phyloP scores from a whole-genome alignment of 2,797 vertebrate species.

The Enteromius argenteus region DNA sequence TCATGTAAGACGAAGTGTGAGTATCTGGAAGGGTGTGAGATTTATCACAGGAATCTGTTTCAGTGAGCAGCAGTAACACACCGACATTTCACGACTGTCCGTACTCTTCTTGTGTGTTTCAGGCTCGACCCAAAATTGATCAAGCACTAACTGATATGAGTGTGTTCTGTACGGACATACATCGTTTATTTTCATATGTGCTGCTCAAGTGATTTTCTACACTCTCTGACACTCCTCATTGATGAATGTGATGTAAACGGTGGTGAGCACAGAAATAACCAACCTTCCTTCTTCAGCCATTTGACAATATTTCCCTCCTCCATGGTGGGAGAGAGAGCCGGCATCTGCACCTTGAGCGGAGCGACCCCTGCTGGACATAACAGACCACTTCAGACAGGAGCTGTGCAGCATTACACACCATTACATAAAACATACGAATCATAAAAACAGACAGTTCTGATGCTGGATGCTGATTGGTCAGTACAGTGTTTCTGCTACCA shows the following conservation, averaged over 20 bases:
- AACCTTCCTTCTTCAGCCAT: conserved; percentile 98
- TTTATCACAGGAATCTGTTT: no score
- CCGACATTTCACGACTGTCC: not conserved
- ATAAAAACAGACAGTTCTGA: not conserved
- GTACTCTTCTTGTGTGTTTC: no score
- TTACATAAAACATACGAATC: not conserved
- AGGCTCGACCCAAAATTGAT: no score
- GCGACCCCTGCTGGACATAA: conserved; percentile 76
- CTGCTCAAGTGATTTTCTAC: not conserved
- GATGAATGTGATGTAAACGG: no score
- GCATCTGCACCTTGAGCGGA: conserved; percentile 91
- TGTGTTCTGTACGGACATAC: not conserved
- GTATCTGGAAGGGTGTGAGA: not conserved
- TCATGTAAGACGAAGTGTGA: no score
- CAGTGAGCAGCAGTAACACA: not conserved
- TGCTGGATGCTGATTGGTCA: not conserved
- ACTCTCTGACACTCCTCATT: not conserved
- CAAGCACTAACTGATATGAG: no score
- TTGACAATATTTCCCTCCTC: conserved; percentile 95
- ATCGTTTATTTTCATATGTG: not conserved
- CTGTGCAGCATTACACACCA: no score
- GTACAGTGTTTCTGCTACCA: not conserved
- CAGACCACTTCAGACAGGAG: not conserved
- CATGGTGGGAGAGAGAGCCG: conserved; percentile 98
- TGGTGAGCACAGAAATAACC: not conserved